Evolutionary conservation across 2,797 vertebrate genomes (phyloP), one percentile per base, ranked within the genome.

Genomic region (Myripristis jacobus): DNA sequence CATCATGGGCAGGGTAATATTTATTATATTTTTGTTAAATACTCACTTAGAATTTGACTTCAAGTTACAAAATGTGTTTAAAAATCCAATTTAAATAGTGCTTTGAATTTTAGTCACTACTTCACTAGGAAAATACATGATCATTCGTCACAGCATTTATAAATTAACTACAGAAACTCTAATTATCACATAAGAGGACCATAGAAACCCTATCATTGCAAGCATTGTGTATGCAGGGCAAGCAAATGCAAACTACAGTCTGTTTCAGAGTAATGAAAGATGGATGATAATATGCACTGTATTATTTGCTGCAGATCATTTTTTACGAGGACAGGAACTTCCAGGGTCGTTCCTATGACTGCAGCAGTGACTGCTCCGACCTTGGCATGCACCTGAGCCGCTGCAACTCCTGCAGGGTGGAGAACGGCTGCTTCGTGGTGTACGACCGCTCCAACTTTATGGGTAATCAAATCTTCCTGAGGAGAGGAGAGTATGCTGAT

Each of bases 271-370:
- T 48, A 22, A 10, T 22, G 47, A 9, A 19, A 7, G 6, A 9
- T 13, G 13, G 3, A 41, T 13, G 38, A 41, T 16, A 41, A 16
- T 13, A 41, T 41, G 13, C 13, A 41, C 9, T 43, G 36, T 47
- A 6, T 61, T 47, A n/a, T 52, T 51, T 0, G 19, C 21, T 16
- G 21, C 82, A 92, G 90, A 91, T 93, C 6, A 86, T 86, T 70
- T 92, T 93, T 73, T 93, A 80, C 4, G 91, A 93, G 89, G 92
- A 92, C 15, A 92, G 56, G 81, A 92, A 90, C 91, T 92, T 92
- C 84, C 90, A 92, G 89, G 92, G 91, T 18, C 89, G 85, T 1
- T 87, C 89, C 64, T 91, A 91, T 24, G 92, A 92, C 67, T 87
- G 87, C 86, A 90, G 80, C 73, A 84, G 87, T 0, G 90, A 93